Conservation (phyloP, 2,888 invertebrate species). For the Pseudanteris insignis region DNA sequence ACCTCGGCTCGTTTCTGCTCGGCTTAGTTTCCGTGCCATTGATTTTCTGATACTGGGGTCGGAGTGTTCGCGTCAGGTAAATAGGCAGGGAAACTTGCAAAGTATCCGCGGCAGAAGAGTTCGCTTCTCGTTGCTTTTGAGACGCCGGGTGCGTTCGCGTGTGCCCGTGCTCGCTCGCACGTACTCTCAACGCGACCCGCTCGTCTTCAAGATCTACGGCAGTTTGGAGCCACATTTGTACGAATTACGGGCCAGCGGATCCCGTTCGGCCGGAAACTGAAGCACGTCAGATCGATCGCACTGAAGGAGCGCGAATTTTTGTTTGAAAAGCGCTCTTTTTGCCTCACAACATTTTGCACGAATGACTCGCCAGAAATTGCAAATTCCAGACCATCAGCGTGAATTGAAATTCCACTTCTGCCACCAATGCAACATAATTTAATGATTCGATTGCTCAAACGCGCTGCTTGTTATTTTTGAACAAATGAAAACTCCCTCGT, state of each 20-base stretch:
- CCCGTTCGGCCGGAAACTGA: conserved; percentile 47
- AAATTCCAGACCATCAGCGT: conserved; percentile 30
- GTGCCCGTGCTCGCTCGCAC: conserved; percentile 28
- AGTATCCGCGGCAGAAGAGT: conserved; percentile 55
- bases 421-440: too few species aligned
- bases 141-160: conserved; percentile 37
- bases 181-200: conserved; percentile 37
- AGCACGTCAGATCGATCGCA: conserved; percentile 41
- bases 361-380: conserved; percentile 41
- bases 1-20: conserved; percentile 55
- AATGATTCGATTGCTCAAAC: too few species aligned
- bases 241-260: conserved; percentile 46
- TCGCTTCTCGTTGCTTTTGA: conserved; percentile 43
- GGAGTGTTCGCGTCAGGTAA: conserved; percentile 58
- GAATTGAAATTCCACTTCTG: conserved; percentile 1
- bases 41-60: conserved; percentile 52
- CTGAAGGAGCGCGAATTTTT: conserved; percentile 40
- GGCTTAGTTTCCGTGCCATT: conserved; percentile 62
- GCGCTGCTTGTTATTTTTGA: neutral
- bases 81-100: conserved; percentile 61
- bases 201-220: conserved; percentile 45
- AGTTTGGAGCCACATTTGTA: conserved; percentile 46
- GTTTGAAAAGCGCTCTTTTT: conserved; percentile 34
- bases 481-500: too few species aligned
- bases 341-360: conserved; percentile 34